Percentiles rank a stretch among this genome's conserved stretches.
phyloP scores from a whole-genome alignment of 2,797 vertebrate genomes.

The Pseudochaenichthys georgianus region DNA sequence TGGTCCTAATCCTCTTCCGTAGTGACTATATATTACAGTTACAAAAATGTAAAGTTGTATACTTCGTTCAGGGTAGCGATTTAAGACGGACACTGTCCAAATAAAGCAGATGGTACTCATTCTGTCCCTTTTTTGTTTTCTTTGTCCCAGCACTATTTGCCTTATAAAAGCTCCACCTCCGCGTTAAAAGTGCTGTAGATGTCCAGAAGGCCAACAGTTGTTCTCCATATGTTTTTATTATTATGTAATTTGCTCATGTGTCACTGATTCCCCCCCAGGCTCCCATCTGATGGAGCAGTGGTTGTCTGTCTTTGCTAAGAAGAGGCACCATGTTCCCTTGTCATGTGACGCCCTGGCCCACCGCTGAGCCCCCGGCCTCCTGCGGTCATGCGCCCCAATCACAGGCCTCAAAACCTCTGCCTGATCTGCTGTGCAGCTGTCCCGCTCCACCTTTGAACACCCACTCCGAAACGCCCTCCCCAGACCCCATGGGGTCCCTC shows the following conservation, averaged over 20 bases:
- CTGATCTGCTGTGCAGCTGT: slow-evolving; percentile 86
- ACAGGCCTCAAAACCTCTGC: slow-evolving; percentile 78
- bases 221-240: slow-evolving; percentile 12
- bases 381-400: slow-evolving; percentile 76
- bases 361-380: slow-evolving; percentile 72
- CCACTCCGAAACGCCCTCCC: slow-evolving; percentile 72
- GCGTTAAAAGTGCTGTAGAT: not conserved
- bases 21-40: no score
- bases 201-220: not conserved
- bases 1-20: no score
- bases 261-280: slow-evolving; percentile 16
- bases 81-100: not conserved
- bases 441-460: slow-evolving; percentile 69
- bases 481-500: slow-evolving; percentile 92
- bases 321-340: slow-evolving; percentile 89
- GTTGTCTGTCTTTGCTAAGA: slow-evolving; percentile 68
- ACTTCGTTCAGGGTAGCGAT: not conserved
- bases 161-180: not conserved
- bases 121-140: not conserved
- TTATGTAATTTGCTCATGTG: slow-evolving; percentile 15
- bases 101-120: slow-evolving; percentile 5
- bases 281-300: slow-evolving; percentile 75
- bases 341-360: slow-evolving; percentile 84
- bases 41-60: no score
- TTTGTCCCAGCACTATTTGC: not conserved